These are phyloP conservation scores for Girardinus metallicus DNA, from an alignment of 2,797 vertebrate genomes.

Conservation along the genomic window DNA sequence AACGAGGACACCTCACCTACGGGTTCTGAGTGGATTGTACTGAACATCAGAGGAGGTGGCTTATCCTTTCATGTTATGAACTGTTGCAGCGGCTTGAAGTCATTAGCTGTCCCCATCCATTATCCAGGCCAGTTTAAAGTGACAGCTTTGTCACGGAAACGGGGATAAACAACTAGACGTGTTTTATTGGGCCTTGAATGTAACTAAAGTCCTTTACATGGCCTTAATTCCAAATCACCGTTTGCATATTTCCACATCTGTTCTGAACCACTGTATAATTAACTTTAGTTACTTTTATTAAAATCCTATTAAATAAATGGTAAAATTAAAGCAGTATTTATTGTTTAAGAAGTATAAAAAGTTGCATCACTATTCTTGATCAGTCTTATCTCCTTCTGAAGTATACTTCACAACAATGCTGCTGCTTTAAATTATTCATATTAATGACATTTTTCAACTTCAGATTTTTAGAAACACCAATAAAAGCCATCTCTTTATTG, in stretches of 20 bases:
- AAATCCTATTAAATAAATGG: not conserved
- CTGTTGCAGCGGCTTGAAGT: conserved; percentile 9
- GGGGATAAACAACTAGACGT: not conserved
- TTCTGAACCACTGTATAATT: not conserved
- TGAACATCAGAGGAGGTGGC: conserved; percentile 9
- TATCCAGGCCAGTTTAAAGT: not conserved
- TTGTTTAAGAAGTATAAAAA: not conserved
- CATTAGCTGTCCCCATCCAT: not conserved
- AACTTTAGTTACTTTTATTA: not conserved
- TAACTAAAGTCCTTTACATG: not conserved
- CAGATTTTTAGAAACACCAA: not conserved
- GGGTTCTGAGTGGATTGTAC: conserved; percentile 16
- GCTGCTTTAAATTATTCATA: not conserved
- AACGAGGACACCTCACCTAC: conserved; percentile 27
- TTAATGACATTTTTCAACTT: not conserved
- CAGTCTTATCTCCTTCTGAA: not conserved
- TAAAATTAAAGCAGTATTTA: not conserved
- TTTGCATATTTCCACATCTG: conserved; percentile 5
- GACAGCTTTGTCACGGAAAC: not conserved
- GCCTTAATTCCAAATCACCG: not conserved
- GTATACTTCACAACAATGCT: not conserved
- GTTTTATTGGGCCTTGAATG: not conserved
- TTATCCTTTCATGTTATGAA: conserved; percentile 28
- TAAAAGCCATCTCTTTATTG: not conserved
- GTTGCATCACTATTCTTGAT: not conserved